Evolutionary conservation across 2,888 invertebrate genomes (phyloP).

Genomic region (Agrenia bidenticulata): DNA sequence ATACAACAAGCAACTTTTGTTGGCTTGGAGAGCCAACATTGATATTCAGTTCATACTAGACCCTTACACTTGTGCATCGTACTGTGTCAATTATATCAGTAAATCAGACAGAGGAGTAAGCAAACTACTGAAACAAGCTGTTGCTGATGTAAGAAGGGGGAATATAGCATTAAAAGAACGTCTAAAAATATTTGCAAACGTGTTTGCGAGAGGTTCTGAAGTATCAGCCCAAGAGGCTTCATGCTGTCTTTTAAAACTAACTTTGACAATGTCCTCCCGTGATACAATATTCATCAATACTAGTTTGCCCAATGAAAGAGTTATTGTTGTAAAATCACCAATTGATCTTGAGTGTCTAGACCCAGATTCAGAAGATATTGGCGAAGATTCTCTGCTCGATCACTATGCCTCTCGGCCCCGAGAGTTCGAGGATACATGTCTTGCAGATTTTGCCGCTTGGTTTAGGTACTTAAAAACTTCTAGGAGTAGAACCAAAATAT

Average conservation of each 20-base stretch:
- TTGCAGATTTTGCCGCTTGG: no score
- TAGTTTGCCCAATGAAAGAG: neutral
- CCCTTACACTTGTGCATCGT: constrained; percentile 54
- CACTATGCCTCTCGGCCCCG: no score
- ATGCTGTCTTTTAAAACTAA: constrained; percentile 36
- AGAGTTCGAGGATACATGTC: neutral
- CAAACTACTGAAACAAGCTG: constrained; percentile 43
- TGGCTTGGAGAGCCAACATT: constrained; percentile 54
- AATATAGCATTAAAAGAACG: constrained; percentile 46
- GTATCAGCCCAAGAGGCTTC: constrained; percentile 51
- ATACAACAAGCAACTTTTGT: constrained; percentile 48
- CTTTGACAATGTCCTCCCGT: constrained; percentile 14
- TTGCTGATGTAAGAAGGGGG: constrained; percentile 48
- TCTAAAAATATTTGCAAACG: constrained; percentile 33
- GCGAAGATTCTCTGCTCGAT: no score
- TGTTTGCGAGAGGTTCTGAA: constrained; percentile 44
- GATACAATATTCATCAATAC: neutral
- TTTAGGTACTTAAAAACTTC: no score
- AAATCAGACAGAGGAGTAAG: constrained; percentile 44
- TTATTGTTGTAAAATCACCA: no score
- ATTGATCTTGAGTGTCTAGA: no score
- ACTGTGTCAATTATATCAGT: constrained; percentile 52
- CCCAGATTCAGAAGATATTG: no score
- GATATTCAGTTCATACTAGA: constrained; percentile 55
- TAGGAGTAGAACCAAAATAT: no score